Evolutionary conservation across 2,797 vertebrate genomes (phyloP), one percentile per base, ranked within the genome.

Genomic region (Chrysocyon brachyurus): DNA sequence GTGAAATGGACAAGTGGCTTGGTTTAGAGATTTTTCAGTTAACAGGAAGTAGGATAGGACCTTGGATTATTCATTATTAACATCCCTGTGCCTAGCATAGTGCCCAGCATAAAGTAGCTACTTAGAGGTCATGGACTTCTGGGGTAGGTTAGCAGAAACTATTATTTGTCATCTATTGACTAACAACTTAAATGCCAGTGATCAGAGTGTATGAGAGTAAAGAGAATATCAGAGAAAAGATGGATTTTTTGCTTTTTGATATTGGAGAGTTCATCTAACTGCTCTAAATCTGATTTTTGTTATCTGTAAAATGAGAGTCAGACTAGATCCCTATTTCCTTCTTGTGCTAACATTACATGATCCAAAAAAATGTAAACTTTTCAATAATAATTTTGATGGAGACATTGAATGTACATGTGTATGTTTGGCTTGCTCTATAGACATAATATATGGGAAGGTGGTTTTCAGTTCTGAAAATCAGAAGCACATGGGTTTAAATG

Each of bases 391-490:
- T 91, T 92, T 96, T 33, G 63, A 54, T 40, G 61, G 91, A 92
- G 78, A 97, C 68, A 72, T 63, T 89, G 52, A 54, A 28, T 31
- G 28, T 91, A 19, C 56, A 24, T 57, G 3, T 87, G 21, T 49
- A 11, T 93, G 33, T 90, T 66, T 91, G 86, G 28, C 57, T 97
- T 91, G 7, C n/a, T 96, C 17, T 85, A 17, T 70, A 75, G n/a
- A 73, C 11, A 68, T 87, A 94, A 95, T 81, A 16, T 36, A 59
- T 46, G 12, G 63, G 40, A 49, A 54, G 57, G 8, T 75, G 2
- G 9, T 87, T 93, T 95, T 88, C 40, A 64, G 75, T 85, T 92
- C 36, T 95, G 72, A 73, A 97, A 94, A 97, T 90, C 46, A 93
- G 77, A 96, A 82, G 54, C 22, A 85, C 17, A 7, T 61, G 81